Evolutionary conservation across 2,888 invertebrate genomes (phyloP).

Genomic region (Oxystoma pomonae): DNA sequence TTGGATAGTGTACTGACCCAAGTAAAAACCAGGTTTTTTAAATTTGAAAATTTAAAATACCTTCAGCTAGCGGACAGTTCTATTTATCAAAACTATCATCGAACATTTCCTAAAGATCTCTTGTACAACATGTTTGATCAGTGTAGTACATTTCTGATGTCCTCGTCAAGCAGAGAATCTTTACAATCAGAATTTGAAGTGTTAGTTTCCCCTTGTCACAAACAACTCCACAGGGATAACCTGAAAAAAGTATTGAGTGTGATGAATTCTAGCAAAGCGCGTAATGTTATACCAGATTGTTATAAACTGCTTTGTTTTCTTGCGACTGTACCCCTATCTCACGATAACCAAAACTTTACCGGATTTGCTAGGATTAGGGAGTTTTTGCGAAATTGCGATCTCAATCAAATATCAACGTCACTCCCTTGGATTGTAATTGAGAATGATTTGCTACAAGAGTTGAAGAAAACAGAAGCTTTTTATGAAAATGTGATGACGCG

Average conservation of each 20-base stretch:
- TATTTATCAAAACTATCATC: neutral
- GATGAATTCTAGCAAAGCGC: neutral
- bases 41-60: neutral
- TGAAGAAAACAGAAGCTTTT: neutral
- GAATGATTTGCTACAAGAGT: neutral
- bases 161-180: neutral
- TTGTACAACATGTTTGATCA: neutral
- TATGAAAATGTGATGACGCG: neutral
- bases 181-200: neutral
- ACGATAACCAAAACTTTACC: neutral
- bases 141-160: neutral
- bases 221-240: neutral
- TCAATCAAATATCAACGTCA: neutral
- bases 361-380: neutral
- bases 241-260: neutral
- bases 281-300: neutral
- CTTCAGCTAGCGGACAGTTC: neutral
- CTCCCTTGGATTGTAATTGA: neutral
- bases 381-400: neutral
- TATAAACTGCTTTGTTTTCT: neutral
- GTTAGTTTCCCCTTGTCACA: neutral
- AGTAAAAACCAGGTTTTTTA: neutral
- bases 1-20: neutral
- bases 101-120: neutral
- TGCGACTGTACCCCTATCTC: neutral